A percentile compares a stretch with the other conserved stretches of the same genome.
Evolutionary conservation across 2,797 vertebrate species (phyloP).

Genomic region (Carduelis carduelis): DNA sequence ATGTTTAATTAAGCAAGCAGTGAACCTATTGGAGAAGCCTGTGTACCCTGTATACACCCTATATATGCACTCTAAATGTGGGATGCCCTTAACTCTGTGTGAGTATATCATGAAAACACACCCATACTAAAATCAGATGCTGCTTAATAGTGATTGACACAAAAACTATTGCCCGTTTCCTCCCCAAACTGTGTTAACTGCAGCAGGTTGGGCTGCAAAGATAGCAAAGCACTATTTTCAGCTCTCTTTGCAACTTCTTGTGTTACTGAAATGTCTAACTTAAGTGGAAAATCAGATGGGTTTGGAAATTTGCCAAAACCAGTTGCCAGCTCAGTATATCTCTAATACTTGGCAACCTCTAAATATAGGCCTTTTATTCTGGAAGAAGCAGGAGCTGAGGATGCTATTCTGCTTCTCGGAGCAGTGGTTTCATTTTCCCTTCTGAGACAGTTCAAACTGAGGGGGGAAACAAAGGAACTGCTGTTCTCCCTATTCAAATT

Average conservation of each 20-base stretch:
- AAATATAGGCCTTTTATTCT: conserved; percentile 64
- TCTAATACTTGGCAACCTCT: conserved; percentile 52
- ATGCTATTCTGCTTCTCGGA: conserved; percentile 1
- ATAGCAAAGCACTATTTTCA: conserved; percentile 10
- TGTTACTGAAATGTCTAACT: conserved; percentile 38
- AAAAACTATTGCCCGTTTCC: background rate
- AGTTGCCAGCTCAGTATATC: conserved; percentile 50
- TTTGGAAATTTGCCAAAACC: conserved; percentile 54
- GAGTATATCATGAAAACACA: background rate
- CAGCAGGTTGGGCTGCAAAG: background rate
- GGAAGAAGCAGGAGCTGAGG: conserved; percentile 6
- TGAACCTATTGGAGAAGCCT: background rate
- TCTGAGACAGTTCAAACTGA: conserved; percentile 2
- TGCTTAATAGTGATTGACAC: background rate
- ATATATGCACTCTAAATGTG: background rate
- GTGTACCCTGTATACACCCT: background rate
- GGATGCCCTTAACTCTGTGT: background rate
- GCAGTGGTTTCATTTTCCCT: conserved; percentile 53
- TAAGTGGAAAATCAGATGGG: conserved; percentile 38
- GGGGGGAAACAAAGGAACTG: conserved; percentile 31
- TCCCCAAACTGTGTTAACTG: background rate
- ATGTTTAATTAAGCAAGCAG: background rate
- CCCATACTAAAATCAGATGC: background rate
- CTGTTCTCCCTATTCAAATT: conserved; percentile 58
- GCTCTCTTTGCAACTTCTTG: conserved; percentile 19